These are phyloP conservation scores for Rana temporaria DNA, from an alignment of 2,113 vertebrate genomes.

Conservation along the genomic window DNA sequence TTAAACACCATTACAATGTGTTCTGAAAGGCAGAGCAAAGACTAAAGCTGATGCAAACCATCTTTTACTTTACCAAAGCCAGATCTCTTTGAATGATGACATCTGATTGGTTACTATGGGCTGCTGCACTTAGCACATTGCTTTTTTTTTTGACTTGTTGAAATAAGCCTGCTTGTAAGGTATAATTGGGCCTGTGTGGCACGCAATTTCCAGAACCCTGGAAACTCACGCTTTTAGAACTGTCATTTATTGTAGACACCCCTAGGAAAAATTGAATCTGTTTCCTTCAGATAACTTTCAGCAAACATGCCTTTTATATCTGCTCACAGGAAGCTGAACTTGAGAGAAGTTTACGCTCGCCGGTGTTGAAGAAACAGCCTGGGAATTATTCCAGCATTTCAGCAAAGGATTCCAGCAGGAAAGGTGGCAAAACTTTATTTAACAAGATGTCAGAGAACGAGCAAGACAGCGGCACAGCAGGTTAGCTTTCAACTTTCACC, in stretches of 20 bases:
- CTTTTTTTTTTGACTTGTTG: not conserved
- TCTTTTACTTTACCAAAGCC: too few relatives aligned
- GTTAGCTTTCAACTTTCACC: conserved; percentile 64
- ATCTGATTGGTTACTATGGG: not conserved
- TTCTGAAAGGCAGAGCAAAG: too few relatives aligned
- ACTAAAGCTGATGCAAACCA: too few relatives aligned
- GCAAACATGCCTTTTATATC: conserved; percentile 65
- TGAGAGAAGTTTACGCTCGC: conserved; percentile 69
- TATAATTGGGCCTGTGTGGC: not conserved
- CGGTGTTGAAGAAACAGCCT: conserved; percentile 64
- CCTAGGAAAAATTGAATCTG: conserved; percentile 56
- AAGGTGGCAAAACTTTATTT: conserved; percentile 68
- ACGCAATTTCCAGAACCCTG: conserved; percentile 56
- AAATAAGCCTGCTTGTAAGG: not conserved
- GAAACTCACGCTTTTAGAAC: conserved; percentile 57
- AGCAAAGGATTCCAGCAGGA: conserved; percentile 64
- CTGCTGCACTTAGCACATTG: too few relatives aligned
- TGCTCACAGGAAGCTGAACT: conserved; percentile 74
- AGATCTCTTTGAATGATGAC: not conserved
- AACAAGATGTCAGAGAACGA: conserved; percentile 72
- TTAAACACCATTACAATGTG: too few relatives aligned
- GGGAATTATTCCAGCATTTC: conserved; percentile 61
- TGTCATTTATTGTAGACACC: conserved; percentile 39
- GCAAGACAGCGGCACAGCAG: conserved; percentile 66
- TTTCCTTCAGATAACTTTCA: conserved; percentile 67